phyloP scores from a whole-genome alignment of 2,888 invertebrate species.

The Rhorus exstirpatorius region DNA sequence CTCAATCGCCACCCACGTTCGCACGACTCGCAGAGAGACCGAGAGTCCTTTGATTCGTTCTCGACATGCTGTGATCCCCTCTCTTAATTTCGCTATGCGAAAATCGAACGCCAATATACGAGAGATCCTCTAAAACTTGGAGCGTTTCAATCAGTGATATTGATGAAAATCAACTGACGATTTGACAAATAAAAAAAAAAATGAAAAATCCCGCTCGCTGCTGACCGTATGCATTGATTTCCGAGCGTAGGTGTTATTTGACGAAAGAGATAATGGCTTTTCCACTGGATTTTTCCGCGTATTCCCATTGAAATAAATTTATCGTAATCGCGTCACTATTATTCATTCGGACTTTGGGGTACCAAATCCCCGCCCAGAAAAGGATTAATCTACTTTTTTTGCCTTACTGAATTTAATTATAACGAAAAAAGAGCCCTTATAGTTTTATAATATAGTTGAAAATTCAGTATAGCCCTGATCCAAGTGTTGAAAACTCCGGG shows the following conservation, averaged over 20 bases:
- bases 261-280: constrained; percentile 6
- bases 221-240: neutral
- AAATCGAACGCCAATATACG: constrained; percentile 38
- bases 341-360: neutral
- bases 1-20: constrained; percentile 43
- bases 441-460: neutral
- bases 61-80: constrained; percentile 1
- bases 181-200: constrained; percentile 15
- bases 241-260: neutral
- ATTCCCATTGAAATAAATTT: neutral
- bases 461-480: neutral
- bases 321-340: neutral
- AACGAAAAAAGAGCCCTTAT: neutral
- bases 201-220: neutral
- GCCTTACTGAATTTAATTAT: too few species aligned
- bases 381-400: too few species aligned
- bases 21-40: neutral
- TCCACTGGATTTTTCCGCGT: neutral
- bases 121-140: constrained; percentile 11
- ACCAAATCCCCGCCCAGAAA: too few species aligned
- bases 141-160: constrained; percentile 39
- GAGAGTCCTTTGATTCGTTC: constrained; percentile 24
- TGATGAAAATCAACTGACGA: constrained; percentile 4
- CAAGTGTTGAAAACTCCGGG: neutral
- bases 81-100: neutral